phyloP scores from a whole-genome alignment of 2,113 vertebrate genomes.

The Stercorarius parasiticus region DNA sequence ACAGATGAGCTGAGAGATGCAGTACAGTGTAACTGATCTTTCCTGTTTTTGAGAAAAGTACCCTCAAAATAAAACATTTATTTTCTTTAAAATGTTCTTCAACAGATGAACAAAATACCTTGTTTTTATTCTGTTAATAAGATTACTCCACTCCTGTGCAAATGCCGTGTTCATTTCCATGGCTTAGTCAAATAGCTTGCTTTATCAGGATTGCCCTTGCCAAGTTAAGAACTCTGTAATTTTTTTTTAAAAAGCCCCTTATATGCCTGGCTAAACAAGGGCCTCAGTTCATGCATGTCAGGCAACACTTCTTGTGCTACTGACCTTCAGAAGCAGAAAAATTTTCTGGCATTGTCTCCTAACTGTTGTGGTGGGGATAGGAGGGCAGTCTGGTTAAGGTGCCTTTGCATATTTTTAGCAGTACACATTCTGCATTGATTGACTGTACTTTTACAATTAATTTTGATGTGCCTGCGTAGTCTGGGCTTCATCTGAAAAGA shows the following conservation, averaged over 20 bases:
- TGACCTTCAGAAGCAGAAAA: slow-evolving; percentile 23
- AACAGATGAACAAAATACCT: neutral
- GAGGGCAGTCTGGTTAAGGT: neutral
- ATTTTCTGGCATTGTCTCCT: neutral
- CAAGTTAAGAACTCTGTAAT: neutral
- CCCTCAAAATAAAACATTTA: neutral
- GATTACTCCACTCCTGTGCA: neutral
- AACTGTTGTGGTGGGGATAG: neutral
- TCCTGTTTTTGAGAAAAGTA: neutral
- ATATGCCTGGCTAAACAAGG: neutral
- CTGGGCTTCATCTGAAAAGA: slow-evolving; percentile 11
- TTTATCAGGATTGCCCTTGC: neutral
- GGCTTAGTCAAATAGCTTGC: neutral
- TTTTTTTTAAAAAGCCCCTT: neutral
- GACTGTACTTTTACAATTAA: neutral
- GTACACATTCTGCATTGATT: neutral
- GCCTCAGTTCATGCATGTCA: neutral
- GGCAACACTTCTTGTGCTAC: neutral
- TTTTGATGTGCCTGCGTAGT: neutral
- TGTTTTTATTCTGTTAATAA: neutral
- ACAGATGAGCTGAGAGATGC: neutral
- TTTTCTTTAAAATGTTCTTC: neutral
- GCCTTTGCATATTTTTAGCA: neutral
- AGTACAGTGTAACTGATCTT: neutral
- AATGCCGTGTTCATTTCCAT: neutral